Evolutionary conservation across 1,140 invertebrate species (phyloP), one percentile per base, ranked within the genome.

Genomic region (Fopius arisanus): DNA sequence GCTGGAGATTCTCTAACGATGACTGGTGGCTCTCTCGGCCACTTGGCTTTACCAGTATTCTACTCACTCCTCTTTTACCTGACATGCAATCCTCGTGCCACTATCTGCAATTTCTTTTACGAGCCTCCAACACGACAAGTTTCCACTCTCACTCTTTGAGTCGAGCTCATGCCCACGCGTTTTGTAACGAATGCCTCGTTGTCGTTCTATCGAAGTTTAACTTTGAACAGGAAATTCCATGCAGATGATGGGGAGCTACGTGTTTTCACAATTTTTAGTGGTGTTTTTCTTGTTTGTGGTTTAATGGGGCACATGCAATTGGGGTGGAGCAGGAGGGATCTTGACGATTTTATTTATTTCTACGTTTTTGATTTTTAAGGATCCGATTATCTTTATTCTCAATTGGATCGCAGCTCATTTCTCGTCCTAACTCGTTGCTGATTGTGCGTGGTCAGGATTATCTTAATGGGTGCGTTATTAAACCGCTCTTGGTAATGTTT

Each of bases 11-110:
- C 29, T 65, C 29, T 33, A 65, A 65, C 29, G 62, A 65, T 65
- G 62, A 65, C 62, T 65, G 62, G 62, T 65, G 62, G 29, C 29
- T 59, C 54, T 59, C 54, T 29, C 19, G 29, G 29, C 62, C 62
- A 31, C 29, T 65, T 65, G 26, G 62, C 28, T 65, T 65, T 31
- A 59, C 54, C 54, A 59, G 21, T 59, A 23, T 19, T 59, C 54
- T 26, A 23, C 54, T 59, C 54, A 59, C 54, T 59, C 54, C 54
- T 59, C 54, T 59, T 59, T 59, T 59, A 59, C 62, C 62, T 65
- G 62, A 65, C 62, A 65, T 65, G 62, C 62, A 33, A 65, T 65
- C 28, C 62, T 31, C 29, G 28, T 31, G 26, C 28, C 62, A 65
- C 26, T 65, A 31, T 65, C 26, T 65, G 29, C 62, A 33, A 65